Base-by-base conservation (phyloP, 37 sponge, comb jelly and placozoan genomes). In the Axinella damicornis region DNA sequence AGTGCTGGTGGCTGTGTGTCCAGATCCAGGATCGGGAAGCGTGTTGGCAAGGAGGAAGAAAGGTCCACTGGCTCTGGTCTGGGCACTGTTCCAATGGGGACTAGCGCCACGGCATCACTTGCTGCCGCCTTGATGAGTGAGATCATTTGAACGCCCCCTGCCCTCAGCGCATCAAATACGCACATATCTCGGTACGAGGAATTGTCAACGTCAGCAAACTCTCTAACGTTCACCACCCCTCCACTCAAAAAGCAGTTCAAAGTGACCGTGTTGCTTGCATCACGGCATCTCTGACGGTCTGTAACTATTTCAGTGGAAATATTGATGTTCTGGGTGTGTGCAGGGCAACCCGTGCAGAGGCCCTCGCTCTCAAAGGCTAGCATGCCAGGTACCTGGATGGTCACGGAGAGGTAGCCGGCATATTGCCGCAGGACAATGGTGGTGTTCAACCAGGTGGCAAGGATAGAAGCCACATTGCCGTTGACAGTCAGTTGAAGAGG, bases 371-470 rank as follows among this genome's bases (percentile, higher is more conserved):
- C 22, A 17, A 32, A 46, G 15, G 75, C 0, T 2, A 83, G 28
- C 24, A 83, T 58, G 0, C 38, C 54, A 11, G 88, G 88, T 0
- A 83, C 63, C 74, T 86, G 82, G 0, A 87, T 28, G 20, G 83
- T 39, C 15, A 92, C 74, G 19, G 79, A 52, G 35, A 92, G 78
- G 54, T 69, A 54, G 32, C 73, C 80, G 12, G 57, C 80, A 46
- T 80, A 31, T 32, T 60, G 37, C 16, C 87, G 79, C 2, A 92
- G 80, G 31, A 82, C 25, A 14, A 87, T 67, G 33, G 84, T 83
- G 28, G 87, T 39, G 68, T 92, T 92, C 37, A 85, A 33, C 70
- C 83, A 69, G 19, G 78, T 67, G 12, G 84, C 87, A 9, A 73
- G 65, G 9, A 92, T 53, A 24, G 71, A 73, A n/a, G 74, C 84